Evolutionary conservation across 2,888 invertebrate species (phyloP).

Genomic region (Acheta domesticus): DNA sequence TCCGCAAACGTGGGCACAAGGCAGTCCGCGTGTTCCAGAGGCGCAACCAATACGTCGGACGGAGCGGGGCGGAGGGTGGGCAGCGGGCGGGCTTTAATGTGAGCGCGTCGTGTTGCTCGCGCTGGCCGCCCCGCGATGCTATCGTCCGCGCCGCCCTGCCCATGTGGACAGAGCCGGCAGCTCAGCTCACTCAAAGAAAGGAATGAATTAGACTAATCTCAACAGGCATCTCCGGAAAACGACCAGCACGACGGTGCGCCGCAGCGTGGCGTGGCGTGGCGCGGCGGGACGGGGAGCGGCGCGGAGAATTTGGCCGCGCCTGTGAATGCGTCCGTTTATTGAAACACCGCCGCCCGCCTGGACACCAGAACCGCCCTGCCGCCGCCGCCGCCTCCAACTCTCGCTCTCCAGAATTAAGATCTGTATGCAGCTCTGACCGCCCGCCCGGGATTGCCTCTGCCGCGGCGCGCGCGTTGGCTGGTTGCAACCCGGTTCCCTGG

Average conservation of each 20-base stretch:
- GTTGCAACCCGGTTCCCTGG: too few species aligned
- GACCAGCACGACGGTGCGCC: background rate
- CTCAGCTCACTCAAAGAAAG: conserved; percentile 20
- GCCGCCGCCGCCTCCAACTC: too few species aligned
- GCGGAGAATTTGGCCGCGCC: conserved; percentile 6
- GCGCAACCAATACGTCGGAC: background rate
- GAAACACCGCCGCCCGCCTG: background rate
- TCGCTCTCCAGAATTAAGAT: too few species aligned
- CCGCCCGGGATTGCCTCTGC: too few species aligned
- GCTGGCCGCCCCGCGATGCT: background rate
- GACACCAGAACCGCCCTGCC: too few species aligned
- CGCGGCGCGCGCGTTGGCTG: too few species aligned
- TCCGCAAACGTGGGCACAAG: too few species aligned
- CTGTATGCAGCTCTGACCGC: too few species aligned
- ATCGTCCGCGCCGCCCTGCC: background rate
- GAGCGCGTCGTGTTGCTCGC: background rate
- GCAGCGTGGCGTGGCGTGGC: background rate
- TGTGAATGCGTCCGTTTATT: background rate
- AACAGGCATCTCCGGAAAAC: background rate
- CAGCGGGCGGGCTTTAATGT: conserved; percentile 18
- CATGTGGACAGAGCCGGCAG: conserved; percentile 19
- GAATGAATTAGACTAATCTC: conserved; percentile 26
- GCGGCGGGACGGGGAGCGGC: background rate
- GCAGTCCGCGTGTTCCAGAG: background rate
- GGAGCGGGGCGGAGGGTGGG: background rate